These are phyloP conservation scores for Acholoe squamosa DNA, from an alignment of 2,888 invertebrate species.

Conservation along the genomic window DNA sequence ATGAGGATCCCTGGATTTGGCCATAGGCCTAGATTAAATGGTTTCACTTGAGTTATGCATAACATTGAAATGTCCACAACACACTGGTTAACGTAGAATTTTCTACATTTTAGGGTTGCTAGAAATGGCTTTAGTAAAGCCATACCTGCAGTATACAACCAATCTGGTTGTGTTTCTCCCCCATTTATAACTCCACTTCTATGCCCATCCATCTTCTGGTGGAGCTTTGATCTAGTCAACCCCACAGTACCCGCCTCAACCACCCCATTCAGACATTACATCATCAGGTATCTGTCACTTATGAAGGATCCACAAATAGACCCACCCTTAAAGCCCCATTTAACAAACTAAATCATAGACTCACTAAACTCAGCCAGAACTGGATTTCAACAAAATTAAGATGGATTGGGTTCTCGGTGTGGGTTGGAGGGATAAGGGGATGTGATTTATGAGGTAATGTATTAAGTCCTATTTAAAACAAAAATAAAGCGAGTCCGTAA, in stretches of 20 bases:
- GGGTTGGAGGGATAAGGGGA: background rate
- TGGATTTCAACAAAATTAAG: background rate
- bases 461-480: slow-evolving; percentile 19
- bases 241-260: background rate
- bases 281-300: background rate
- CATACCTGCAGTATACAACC: too few species aligned
- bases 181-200: too few species aligned
- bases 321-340: background rate
- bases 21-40: too few species aligned
- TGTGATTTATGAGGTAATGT: background rate
- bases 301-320: slow-evolving; percentile 10
- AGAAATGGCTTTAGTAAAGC: too few species aligned
- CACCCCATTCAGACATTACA: background rate
- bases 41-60: too few species aligned
- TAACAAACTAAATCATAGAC: background rate
- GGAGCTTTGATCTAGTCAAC: background rate
- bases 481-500: background rate
- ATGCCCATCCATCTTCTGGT: background rate
- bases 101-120: too few species aligned
- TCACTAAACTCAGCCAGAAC: background rate
- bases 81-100: too few species aligned
- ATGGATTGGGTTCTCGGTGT: background rate
- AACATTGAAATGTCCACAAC: too few species aligned
- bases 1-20: too few species aligned
- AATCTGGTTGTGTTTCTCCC: too few species aligned